Conservation (phyloP, 2,888 invertebrate species). For the Lepidocyrtinus sp. region DNA sequence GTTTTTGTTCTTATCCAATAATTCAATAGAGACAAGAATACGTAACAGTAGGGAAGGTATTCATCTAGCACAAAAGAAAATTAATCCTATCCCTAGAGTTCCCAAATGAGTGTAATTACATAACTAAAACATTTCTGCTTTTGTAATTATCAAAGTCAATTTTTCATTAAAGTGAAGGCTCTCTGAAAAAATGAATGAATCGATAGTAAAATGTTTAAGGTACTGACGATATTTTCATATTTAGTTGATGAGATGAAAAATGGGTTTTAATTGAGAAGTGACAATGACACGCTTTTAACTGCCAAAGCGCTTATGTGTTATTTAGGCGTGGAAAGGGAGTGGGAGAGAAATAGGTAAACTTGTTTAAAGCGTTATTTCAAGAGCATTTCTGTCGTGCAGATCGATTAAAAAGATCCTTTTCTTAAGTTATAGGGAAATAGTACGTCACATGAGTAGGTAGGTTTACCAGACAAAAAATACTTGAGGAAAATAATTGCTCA, state of each 20-base stretch:
- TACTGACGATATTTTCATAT: neutral
- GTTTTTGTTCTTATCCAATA: too few relatives aligned
- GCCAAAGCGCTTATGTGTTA: neutral
- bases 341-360: neutral
- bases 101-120: neutral
- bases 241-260: neutral
- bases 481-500: neutral
- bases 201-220: neutral
- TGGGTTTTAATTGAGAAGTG: neutral
- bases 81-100: neutral
- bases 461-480: too few relatives aligned
- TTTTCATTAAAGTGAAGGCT: neutral
- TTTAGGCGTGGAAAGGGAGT: neutral
- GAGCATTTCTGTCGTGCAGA: slow-evolving; percentile 7
- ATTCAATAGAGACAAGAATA: neutral
- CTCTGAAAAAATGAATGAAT: neutral
- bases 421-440: neutral
- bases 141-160: neutral
- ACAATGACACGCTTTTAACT: slow-evolving; percentile 7
- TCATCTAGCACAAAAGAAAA: neutral
- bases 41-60: too few relatives aligned
- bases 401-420: slow-evolving; percentile 7
- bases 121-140: neutral
- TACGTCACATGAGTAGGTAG: too few relatives aligned
- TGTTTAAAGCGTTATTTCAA: neutral